Evolutionary conservation across 2,888 invertebrate genomes (phyloP), one percentile per base, ranked within the genome.

Genomic region (Lordiphosa andalusiaca): DNA sequence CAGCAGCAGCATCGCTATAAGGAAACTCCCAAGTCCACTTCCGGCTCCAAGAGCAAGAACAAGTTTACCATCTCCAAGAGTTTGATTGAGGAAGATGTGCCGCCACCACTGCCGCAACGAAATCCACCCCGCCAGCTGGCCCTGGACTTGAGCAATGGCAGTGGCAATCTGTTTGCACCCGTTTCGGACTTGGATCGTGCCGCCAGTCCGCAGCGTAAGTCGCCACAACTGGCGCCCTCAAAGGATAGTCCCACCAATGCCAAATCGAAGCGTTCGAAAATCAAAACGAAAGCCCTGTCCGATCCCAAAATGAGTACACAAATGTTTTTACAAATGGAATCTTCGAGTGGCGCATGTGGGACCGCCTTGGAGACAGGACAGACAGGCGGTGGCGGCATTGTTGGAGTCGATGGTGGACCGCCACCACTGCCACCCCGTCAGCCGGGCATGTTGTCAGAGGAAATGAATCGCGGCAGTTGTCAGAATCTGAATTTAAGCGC

Each of bases 341-440:
- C 82, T 46, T 67, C 69, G 13, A 48, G 55, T 37, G 53, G 49
- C 40, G 21, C 52, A 4, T 40, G 60, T 6, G 66, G 69, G 39
- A 84, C 66, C 6, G 78, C 82, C 60, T 75, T 39, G 41, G 57
- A 60, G 9, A 33, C 57, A 19, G 53, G 44, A 33, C 53, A 57
- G 36, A 23, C 54, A 0, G 47, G 68, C 6, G 49, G 68, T 6
- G 49, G 52, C 37, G 60, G 54, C 19, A 48, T 23, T 0, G 35
- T 77, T 4, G 83, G 73, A 41, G 56, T 66, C 7, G 77, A 80
- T 19, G 72, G 73, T 71, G 72, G 87, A 72, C 91, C 91, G 55
- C 92, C 92, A 70, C 93, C 92, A 25, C 88, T 93, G 76, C 93
- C 93, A 55, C 93, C 93, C 19, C 90, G 92, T 73, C 91, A 91